A percentile compares a stretch with the other conserved stretches of the same genome.
Conservation (phyloP, 2,113 vertebrate species). For the Dipodomys stephensi region DNA sequence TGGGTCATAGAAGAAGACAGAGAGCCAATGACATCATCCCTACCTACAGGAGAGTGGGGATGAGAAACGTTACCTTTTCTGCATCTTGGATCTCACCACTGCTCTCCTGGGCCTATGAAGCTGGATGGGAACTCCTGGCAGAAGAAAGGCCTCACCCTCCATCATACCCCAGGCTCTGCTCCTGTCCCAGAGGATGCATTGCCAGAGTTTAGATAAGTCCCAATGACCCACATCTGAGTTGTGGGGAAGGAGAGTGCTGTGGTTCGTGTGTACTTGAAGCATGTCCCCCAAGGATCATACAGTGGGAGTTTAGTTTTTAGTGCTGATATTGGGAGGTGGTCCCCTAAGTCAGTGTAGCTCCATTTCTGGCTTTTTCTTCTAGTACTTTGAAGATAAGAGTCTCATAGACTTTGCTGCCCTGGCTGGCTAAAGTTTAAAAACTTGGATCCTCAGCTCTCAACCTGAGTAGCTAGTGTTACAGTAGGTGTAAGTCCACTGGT, state of each 20-base stretch:
- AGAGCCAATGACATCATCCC: not conserved
- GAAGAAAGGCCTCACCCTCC: not conserved
- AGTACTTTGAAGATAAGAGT: no score
- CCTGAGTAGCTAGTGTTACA: no score
- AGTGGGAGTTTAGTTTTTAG: not conserved
- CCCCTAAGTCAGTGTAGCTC: no score
- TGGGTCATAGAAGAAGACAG: not conserved
- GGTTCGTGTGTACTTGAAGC: not conserved
- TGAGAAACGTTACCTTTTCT: not conserved
- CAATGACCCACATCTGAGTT: not conserved
- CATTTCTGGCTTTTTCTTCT: no score
- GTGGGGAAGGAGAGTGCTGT: not conserved
- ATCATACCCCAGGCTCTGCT: not conserved
- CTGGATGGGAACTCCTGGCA: accelerated
- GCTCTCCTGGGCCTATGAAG: not conserved
- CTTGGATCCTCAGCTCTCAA: not conserved
- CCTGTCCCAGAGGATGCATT: not conserved
- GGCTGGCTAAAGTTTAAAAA: not conserved
- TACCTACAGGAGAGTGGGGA: not conserved
- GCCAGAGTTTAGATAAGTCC: not conserved
- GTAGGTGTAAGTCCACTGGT: no score
- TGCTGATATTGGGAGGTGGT: not conserved
- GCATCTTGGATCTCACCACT: not conserved
- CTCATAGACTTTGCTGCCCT: no score
- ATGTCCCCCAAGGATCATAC: not conserved